phyloP scores from a whole-genome alignment of 2,797 vertebrate species.

The Falco berigora region DNA sequence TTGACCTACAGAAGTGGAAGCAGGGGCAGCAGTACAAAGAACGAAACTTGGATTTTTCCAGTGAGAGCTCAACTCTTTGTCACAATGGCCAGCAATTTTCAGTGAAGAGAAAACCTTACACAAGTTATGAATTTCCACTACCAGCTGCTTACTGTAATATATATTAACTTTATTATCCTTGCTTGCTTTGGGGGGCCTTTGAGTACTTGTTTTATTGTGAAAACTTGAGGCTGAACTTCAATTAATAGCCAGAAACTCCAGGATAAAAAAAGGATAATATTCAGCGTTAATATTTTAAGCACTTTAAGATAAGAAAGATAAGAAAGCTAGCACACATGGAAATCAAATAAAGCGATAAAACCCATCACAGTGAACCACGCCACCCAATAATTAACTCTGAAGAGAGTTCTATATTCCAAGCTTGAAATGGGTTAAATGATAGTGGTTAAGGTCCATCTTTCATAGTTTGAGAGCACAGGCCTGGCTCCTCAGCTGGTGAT shows the following conservation, averaged over 20 bases:
- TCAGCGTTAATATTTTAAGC: background rate
- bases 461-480: background rate
- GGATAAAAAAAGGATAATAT: background rate
- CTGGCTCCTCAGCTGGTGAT: background rate
- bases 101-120: background rate
- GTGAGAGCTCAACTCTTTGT: background rate
- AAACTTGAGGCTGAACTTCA: background rate
- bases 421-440: background rate
- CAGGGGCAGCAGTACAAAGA: background rate
- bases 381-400: background rate
- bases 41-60: background rate
- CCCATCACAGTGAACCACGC: background rate
- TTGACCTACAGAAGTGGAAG: background rate
- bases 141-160: background rate
- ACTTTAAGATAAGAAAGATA: background rate
- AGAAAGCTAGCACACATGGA: background rate
- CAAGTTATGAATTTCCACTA: background rate
- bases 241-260: background rate
- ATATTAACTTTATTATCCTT: background rate
- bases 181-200: background rate
- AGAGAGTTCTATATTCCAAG: background rate
- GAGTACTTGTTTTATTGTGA: background rate
- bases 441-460: background rate
- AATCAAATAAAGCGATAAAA: background rate
- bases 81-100: background rate